Evolutionary conservation across 2,888 invertebrate genomes (phyloP).

Genomic region (Kuschelorhynchus macadamiae): DNA sequence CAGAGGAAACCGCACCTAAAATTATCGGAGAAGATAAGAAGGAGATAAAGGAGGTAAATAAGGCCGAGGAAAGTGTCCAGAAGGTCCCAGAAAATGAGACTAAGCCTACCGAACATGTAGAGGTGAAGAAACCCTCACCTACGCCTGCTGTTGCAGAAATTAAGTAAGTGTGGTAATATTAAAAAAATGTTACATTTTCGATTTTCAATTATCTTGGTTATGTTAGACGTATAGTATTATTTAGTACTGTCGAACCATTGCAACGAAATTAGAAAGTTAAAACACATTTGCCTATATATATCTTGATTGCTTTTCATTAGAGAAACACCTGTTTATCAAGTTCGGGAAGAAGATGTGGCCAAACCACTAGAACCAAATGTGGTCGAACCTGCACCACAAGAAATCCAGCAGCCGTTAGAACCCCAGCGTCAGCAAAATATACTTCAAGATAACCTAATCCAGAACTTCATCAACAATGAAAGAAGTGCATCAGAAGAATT

Average conservation of each 20-base stretch:
- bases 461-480: slow-evolving; percentile 43
- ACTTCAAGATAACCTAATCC: slow-evolving; percentile 27
- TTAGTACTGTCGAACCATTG: no score
- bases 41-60: slow-evolving; percentile 24
- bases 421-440: background rate
- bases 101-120: slow-evolving; percentile 23
- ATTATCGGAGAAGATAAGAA: slow-evolving; percentile 35
- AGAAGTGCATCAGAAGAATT: slow-evolving; percentile 31
- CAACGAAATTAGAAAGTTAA: background rate
- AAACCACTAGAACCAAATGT: slow-evolving; percentile 5
- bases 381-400: slow-evolving; percentile 5
- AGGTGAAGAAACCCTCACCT: slow-evolving; percentile 31
- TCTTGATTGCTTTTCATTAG: slow-evolving; percentile 7
- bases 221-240: no score
- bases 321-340: slow-evolving; percentile 11
- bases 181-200: no score
- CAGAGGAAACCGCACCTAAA: slow-evolving; percentile 40
- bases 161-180: no score
- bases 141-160: slow-evolving; percentile 26
- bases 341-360: slow-evolving; percentile 16
- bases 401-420: slow-evolving; percentile 3
- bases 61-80: slow-evolving; percentile 7
- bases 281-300: background rate
- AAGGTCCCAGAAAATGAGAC: slow-evolving; percentile 20
- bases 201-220: no score